phyloP scores from a whole-genome alignment of 2,797 vertebrate species.

The Odontamblyopus lacepedii region DNA sequence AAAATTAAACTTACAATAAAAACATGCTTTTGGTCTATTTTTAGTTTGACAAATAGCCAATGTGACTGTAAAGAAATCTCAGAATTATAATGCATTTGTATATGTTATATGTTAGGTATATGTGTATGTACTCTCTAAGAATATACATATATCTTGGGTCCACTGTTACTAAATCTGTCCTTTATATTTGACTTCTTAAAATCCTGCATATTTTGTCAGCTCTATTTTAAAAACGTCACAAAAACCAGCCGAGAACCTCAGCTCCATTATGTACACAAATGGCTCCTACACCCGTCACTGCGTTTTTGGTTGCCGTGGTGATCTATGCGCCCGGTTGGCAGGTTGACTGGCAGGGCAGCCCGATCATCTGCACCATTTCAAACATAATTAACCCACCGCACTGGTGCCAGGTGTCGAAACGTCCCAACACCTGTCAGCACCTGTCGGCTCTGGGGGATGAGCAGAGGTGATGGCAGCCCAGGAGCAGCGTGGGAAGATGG shows the following conservation, averaged over 20 bases:
- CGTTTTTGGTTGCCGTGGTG: constrained; percentile 25
- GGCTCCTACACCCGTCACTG: constrained; percentile 32
- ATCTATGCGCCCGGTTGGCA: constrained; percentile 23
- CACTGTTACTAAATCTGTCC: not conserved
- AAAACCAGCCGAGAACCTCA: constrained; percentile 19
- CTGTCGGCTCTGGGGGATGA: constrained; percentile 58
- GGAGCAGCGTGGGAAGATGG: constrained; percentile 24
- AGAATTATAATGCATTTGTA: not conserved
- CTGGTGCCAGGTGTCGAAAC: constrained; percentile 33
- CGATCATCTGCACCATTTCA: constrained; percentile 76
- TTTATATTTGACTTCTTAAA: not conserved
- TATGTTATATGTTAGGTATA: too few species aligned
- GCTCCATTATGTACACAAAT: constrained; percentile 30
- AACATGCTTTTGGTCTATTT: too few species aligned
- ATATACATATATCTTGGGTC: not conserved
- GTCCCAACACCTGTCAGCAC: constrained; percentile 50
- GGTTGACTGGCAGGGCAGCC: constrained; percentile 64
- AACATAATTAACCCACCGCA: constrained; percentile 78
- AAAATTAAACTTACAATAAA: too few species aligned
- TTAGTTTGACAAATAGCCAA: too few species aligned
- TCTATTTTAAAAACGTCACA: constrained; percentile 4
- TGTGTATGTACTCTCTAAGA: too few species aligned
- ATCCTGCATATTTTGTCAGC: constrained; percentile 2
- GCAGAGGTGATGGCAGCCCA: constrained; percentile 24
- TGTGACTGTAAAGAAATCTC: not conserved